Conservation (phyloP, 1,140 invertebrate species). For the Aleiodes sp. region DNA sequence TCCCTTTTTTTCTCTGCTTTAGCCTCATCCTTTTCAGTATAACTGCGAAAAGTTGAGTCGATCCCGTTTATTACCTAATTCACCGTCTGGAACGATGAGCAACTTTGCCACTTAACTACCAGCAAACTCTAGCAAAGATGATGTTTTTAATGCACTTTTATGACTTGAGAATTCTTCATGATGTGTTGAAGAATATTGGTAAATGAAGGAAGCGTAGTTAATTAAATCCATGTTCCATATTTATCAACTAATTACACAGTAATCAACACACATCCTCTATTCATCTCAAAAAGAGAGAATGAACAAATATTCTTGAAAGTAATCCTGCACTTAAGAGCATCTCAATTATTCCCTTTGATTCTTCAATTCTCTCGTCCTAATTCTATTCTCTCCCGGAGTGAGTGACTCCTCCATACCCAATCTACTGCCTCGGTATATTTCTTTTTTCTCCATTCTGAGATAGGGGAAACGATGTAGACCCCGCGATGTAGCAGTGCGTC, state of each 20-base stretch:
- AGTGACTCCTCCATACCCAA: not conserved
- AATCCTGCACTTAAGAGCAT: not conserved
- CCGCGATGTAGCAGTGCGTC: conserved; percentile 32
- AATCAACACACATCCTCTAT: no score
- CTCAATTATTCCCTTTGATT: conserved; percentile 26
- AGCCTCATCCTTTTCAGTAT: not conserved
- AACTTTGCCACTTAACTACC: not conserved
- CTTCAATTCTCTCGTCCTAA: not conserved
- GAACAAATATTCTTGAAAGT: not conserved
- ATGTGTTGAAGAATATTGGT: no score
- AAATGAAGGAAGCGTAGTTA: no score
- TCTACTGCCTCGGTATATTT: not conserved
- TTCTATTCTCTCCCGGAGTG: conserved; percentile 11
- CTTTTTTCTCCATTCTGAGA: not conserved
- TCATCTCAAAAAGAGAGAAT: no score
- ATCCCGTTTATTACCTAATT: conserved; percentile 1
- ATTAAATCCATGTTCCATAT: no score
- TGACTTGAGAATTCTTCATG: no score
- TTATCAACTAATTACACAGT: no score
- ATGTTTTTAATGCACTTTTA: not conserved
- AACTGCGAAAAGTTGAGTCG: conserved; percentile 19
- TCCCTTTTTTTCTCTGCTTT: not conserved
- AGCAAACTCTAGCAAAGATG: not conserved
- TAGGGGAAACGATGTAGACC: not conserved
- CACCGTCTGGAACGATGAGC: not conserved